Percentiles rank a stretch among this genome's conserved stretches.
These are phyloP conservation scores for Buphagus erythrorhynchus DNA, from an alignment of 2,797 vertebrate genomes.

Conservation along the genomic window DNA sequence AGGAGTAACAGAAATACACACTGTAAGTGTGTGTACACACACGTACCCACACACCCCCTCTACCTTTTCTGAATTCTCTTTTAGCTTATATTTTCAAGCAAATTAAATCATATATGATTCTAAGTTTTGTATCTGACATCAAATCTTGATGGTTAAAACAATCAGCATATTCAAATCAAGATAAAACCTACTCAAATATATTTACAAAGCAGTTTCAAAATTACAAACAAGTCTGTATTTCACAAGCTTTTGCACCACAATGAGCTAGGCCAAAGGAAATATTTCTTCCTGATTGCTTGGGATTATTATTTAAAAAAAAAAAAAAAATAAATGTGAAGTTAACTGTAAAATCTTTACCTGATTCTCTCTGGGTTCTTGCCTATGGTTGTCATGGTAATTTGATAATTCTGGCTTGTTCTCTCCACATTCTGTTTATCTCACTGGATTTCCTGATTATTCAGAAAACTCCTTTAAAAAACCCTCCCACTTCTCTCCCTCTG, in stretches of 20 bases:
- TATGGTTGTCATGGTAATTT: slow-evolving; percentile 81
- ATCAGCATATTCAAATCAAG: slow-evolving; percentile 12
- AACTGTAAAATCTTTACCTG: slow-evolving; percentile 77
- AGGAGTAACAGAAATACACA: not conserved
- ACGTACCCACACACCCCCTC: not conserved
- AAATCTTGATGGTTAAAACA: slow-evolving; percentile 13
- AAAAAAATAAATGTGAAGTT: slow-evolving; percentile 8
- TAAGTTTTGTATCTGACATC: slow-evolving; percentile 13
- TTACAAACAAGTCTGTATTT: not conserved
- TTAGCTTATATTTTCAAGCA: not conserved
- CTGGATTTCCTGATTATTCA: slow-evolving; percentile 78
- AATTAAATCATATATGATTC: slow-evolving; percentile 1
- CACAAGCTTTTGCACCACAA: not conserved
- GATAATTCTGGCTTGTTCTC: slow-evolving; percentile 74
- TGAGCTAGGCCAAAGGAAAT: slow-evolving; percentile 7
- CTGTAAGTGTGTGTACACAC: not conserved
- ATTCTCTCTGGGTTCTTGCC: slow-evolving; percentile 73
- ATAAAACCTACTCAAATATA: slow-evolving; percentile 11
- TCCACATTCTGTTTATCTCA: slow-evolving; percentile 67
- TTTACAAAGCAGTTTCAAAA: slow-evolving; percentile 32
- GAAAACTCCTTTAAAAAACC: slow-evolving; percentile 69
- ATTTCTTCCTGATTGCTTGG: slow-evolving; percentile 28
- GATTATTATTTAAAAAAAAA: not conserved
- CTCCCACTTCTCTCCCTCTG: not conserved
- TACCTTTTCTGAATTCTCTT: slow-evolving; percentile 15